These are phyloP conservation scores for Autographa gamma DNA, from an alignment of 2,888 invertebrate genomes.

Conservation along the genomic window DNA sequence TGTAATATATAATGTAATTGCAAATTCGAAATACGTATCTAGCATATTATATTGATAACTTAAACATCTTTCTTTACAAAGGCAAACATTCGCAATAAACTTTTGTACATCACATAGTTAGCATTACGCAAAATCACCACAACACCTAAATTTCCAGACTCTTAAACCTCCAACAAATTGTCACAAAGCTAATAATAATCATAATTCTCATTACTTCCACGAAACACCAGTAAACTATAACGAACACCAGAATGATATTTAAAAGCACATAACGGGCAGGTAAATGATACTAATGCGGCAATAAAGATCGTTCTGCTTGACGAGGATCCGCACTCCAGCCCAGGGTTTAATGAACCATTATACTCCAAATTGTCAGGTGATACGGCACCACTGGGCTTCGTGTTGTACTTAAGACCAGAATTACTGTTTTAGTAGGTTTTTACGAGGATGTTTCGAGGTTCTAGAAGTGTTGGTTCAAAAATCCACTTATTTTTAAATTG, in stretches of 20 bases:
- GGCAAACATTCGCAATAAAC: too few relatives aligned
- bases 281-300: slow-evolving; percentile 55
- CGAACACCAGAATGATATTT: slow-evolving; percentile 40
- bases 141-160: too few relatives aligned
- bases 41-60: too few relatives aligned
- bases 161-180: background rate
- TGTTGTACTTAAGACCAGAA: slow-evolving; percentile 54
- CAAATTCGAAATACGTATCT: too few relatives aligned
- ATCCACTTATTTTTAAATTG: slow-evolving; percentile 12
- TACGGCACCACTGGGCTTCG: slow-evolving; percentile 68
- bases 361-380: slow-evolving; percentile 72
- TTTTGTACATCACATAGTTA: too few relatives aligned
- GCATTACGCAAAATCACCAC: too few relatives aligned
- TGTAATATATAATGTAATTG: too few relatives aligned
- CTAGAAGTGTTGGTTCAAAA: slow-evolving; percentile 15
- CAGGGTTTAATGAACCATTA: slow-evolving; percentile 80
- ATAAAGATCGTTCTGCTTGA: slow-evolving; percentile 61
- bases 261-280: slow-evolving; percentile 49
- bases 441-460: slow-evolving; percentile 43
- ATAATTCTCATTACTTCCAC: slow-evolving; percentile 17
- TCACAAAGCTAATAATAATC: slow-evolving; percentile 6
- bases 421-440: slow-evolving; percentile 49
- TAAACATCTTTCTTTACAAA: too few relatives aligned
- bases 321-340: slow-evolving; percentile 71
- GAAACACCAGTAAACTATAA: slow-evolving; percentile 24